Evolutionary conservation across 2,113 vertebrate genomes (phyloP).

Genomic region (Coracopsis vasa): DNA sequence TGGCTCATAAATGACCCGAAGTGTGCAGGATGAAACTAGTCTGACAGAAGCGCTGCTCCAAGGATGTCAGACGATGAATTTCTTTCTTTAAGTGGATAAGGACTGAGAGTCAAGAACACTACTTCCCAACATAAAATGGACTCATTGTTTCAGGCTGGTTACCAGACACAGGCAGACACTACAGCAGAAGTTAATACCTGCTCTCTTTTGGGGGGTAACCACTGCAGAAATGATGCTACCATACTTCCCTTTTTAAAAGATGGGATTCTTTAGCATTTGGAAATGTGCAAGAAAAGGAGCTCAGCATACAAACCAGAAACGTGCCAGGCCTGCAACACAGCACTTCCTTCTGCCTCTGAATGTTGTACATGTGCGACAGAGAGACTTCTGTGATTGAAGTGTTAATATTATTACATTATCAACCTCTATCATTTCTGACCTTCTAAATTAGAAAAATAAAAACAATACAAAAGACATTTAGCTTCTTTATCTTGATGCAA

Average conservation of each 20-base stretch:
- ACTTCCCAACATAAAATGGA: not conserved
- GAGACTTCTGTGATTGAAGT: accelerated
- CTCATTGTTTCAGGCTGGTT: not conserved
- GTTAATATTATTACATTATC: not conserved
- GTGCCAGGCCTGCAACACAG: not conserved
- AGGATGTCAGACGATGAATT: not conserved
- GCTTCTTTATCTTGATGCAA: not conserved
- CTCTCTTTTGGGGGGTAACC: not conserved
- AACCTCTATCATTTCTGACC: not conserved
- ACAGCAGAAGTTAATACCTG: not conserved
- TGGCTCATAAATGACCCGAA: not conserved
- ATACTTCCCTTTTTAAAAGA: not conserved
- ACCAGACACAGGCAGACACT: not conserved
- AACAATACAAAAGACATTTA: not conserved
- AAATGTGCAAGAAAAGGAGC: not conserved
- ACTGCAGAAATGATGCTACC: not conserved
- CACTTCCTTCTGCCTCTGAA: not conserved
- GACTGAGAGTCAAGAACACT: not conserved
- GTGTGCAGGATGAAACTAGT: not conserved
- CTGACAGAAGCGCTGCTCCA: not conserved
- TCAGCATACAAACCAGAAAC: not conserved
- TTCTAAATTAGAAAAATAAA: not conserved
- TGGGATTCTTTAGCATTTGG: not conserved
- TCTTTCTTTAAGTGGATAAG: not conserved
- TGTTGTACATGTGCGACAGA: not conserved